Percentiles rank a stretch among this genome's conserved stretches.
Conservation (phyloP, 2,113 vertebrate species). For the Acanthochromis polyacanthus region DNA sequence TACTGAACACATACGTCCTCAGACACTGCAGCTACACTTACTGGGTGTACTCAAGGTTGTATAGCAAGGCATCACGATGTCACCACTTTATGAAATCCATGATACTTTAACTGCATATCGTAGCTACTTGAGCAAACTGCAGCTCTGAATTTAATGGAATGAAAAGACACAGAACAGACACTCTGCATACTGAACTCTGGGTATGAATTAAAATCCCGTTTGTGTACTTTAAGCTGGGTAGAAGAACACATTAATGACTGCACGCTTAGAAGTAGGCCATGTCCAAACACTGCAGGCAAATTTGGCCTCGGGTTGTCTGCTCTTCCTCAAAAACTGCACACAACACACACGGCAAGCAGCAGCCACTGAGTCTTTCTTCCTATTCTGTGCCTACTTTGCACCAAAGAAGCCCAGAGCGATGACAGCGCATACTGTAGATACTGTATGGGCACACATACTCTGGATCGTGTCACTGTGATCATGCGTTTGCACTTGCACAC, state of each 20-base stretch:
- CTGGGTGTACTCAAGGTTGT: slow-evolving; percentile 69
- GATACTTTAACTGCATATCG: slow-evolving; percentile 1
- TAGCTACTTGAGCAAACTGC: slow-evolving; percentile 1
- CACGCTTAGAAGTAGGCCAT: slow-evolving; percentile 78
- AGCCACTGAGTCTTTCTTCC: slow-evolving; percentile 40
- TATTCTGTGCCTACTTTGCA: slow-evolving; percentile 61
- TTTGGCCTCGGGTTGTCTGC: slow-evolving; percentile 74
- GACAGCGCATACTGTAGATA: slow-evolving; percentile 37
- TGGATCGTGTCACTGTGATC: slow-evolving; percentile 7
- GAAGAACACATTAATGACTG: slow-evolving; percentile 68
- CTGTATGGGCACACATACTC: slow-evolving; percentile 1
- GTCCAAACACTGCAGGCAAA: slow-evolving; percentile 73
- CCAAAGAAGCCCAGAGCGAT: slow-evolving; percentile 49
- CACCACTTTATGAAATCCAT: slow-evolving; percentile 12
- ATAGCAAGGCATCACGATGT: slow-evolving; percentile 45
- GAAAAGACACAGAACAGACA: slow-evolving; percentile 39
- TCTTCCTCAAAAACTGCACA: slow-evolving; percentile 74
- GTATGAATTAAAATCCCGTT: slow-evolving; percentile 68
- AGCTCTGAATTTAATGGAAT: slow-evolving; percentile 23
- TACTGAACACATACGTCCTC: slow-evolving; percentile 48
- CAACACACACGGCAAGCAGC: slow-evolving; percentile 49
- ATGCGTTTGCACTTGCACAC: neutral
- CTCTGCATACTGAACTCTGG: slow-evolving; percentile 36
- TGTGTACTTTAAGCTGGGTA: slow-evolving; percentile 67
- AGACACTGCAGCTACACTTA: slow-evolving; percentile 45